Percentiles rank a stretch among this genome's conserved stretches.
These are phyloP conservation scores for Garrulus glandarius DNA, from an alignment of 2,797 vertebrate species.

Conservation along the genomic window DNA sequence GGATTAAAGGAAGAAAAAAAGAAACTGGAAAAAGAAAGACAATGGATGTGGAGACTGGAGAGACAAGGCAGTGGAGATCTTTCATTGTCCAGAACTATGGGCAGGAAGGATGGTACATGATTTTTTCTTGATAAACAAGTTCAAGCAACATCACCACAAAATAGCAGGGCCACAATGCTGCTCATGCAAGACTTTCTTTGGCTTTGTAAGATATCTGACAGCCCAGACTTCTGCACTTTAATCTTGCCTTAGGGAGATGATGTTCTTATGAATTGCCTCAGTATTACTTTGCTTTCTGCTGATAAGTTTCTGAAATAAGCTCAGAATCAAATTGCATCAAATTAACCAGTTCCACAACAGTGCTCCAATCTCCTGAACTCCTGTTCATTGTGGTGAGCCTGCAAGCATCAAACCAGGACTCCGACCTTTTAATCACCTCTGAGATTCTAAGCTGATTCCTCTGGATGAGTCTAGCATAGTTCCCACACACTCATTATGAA, in stretches of 20 bases:
- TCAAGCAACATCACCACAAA: neutral
- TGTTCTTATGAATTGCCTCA: neutral
- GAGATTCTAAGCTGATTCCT: neutral
- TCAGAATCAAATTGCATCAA: slow-evolving; percentile 9
- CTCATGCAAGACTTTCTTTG: neutral
- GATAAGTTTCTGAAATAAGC: slow-evolving; percentile 9
- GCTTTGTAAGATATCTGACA: neutral
- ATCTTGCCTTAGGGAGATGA: neutral
- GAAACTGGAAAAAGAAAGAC: neutral
- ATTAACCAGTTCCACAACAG: slow-evolving; percentile 11
- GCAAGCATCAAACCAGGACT: neutral
- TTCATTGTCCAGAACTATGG: neutral
- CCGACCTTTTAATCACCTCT: neutral
- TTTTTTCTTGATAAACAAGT: neutral
- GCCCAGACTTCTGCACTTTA: neutral
- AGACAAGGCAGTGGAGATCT: neutral
- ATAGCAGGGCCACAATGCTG: neutral
- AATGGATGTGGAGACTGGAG: neutral
- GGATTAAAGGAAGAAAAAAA: neutral
- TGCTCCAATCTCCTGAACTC: neutral
- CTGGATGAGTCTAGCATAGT: neutral
- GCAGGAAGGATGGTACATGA: neutral
- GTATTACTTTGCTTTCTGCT: neutral
- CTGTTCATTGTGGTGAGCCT: neutral
- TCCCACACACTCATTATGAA: neutral